Conservation (phyloP, 1,140 invertebrate genomes). For the Platorchestia sp. region DNA sequence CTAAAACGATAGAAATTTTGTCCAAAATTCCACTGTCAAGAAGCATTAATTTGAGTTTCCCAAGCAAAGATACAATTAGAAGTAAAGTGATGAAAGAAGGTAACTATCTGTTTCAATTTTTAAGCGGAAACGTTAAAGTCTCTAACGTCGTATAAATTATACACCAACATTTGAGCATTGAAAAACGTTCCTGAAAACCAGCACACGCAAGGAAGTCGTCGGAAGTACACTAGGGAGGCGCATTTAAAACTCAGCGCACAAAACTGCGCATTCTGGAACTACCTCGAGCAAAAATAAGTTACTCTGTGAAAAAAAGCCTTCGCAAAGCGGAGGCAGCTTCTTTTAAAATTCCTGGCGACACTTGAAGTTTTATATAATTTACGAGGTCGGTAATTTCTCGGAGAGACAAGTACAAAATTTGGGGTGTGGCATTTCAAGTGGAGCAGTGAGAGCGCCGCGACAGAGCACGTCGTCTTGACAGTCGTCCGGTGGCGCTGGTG, state of each 20-base stretch:
- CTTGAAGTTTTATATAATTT: constrained; percentile 56
- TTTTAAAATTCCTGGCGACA: constrained; percentile 46
- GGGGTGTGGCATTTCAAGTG: constrained; percentile 40
- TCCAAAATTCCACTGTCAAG: too few relatives aligned
- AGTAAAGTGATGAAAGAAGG: too few relatives aligned
- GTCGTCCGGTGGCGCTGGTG: background rate
- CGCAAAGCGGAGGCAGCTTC: background rate
- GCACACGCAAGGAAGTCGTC: background rate
- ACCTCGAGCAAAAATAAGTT: background rate
- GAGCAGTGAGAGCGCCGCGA: background rate
- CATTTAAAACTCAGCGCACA: background rate
- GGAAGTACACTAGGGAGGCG: background rate
- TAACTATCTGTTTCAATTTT: background rate
- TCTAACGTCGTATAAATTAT: background rate
- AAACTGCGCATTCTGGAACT: background rate
- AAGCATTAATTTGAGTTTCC: too few relatives aligned
- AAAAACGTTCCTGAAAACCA: background rate
- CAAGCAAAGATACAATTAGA: too few relatives aligned
- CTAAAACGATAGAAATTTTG: too few relatives aligned
- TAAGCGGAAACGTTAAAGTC: background rate
- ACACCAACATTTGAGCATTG: background rate
- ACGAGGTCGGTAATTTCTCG: constrained; percentile 44
- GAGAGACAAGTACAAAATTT: constrained; percentile 49
- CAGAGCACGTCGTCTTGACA: background rate
- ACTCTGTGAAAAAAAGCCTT: background rate